phyloP scores from a whole-genome alignment of 2,888 invertebrate genomes.

The Acanthosepion esculentum region DNA sequence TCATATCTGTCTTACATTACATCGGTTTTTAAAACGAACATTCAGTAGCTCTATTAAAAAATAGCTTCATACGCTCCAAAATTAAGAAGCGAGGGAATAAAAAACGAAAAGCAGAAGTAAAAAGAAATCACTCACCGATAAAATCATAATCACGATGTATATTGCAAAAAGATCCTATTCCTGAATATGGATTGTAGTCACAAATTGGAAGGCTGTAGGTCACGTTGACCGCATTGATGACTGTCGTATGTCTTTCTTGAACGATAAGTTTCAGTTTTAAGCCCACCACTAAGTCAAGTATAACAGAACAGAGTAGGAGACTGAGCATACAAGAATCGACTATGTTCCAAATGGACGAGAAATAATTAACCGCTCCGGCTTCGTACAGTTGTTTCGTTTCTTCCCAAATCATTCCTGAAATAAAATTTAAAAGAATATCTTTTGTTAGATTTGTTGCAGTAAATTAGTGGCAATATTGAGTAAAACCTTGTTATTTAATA shows the following conservation, averaged over 20 bases:
- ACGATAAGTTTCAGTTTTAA: constrained; percentile 51
- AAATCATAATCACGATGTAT: not conserved
- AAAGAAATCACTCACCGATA: not conserved
- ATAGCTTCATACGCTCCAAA: no score
- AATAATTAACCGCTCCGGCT: constrained; percentile 63
- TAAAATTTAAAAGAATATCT: not conserved
- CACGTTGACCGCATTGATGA: not conserved
- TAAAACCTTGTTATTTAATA: no score
- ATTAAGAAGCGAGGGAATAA: not conserved
- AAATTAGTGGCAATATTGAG: no score
- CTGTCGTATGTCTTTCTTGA: not conserved
- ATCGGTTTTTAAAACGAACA: no score
- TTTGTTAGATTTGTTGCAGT: no score
- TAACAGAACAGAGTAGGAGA: constrained; percentile 64
- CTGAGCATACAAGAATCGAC: constrained; percentile 67
- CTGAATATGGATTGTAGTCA: not conserved
- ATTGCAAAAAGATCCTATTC: not conserved
- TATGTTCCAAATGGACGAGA: constrained; percentile 68
- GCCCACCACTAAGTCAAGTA: constrained; percentile 57
- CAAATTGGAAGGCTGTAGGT: not conserved
- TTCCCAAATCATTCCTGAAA: constrained; percentile 66
- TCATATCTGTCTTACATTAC: no score
- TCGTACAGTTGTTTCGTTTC: constrained; percentile 67
- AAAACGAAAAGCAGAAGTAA: not conserved
- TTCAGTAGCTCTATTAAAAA: no score